A percentile compares a stretch with the other conserved stretches of the same genome.
phyloP scores from a whole-genome alignment of 2,888 invertebrate species.

The Drosophila mimetica region DNA sequence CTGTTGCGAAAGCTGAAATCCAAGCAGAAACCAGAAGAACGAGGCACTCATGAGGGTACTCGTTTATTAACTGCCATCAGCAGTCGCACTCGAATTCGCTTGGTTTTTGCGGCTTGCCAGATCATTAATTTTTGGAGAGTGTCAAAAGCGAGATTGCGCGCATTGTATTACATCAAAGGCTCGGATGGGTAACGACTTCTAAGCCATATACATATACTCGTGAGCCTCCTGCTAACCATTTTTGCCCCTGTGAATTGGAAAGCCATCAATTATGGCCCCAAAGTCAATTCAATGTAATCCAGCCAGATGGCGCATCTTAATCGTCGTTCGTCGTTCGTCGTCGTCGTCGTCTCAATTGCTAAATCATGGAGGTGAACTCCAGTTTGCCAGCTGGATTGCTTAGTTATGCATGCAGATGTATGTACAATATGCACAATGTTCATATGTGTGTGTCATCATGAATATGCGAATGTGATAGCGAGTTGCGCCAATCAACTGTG shows the following conservation, averaged over 20 bases:
- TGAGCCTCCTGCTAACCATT: slow-evolving; percentile 17
- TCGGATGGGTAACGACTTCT: slow-evolving; percentile 11
- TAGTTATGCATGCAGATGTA: slow-evolving; percentile 75
- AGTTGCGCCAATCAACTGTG: slow-evolving; percentile 45
- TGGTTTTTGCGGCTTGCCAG: slow-evolving; percentile 49
- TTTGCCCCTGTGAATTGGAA: slow-evolving; percentile 38
- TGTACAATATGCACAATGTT: slow-evolving; percentile 49
- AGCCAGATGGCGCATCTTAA: slow-evolving; percentile 59
- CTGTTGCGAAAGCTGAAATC: not conserved
- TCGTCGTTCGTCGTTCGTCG: slow-evolving; percentile 31
- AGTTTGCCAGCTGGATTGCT: slow-evolving; percentile 35
- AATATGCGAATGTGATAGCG: slow-evolving; percentile 63
- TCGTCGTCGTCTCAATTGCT: slow-evolving; percentile 50
- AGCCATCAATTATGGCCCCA: slow-evolving; percentile 64
- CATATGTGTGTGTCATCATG: slow-evolving; percentile 58
- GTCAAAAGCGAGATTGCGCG: slow-evolving; percentile 51
- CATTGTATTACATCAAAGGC: slow-evolving; percentile 59
- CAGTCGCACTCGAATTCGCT: slow-evolving; percentile 26
- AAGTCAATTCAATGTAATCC: slow-evolving; percentile 70
- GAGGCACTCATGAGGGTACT: slow-evolving; percentile 27
- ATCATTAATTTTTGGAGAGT: slow-evolving; percentile 70
- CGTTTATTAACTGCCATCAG: slow-evolving; percentile 39
- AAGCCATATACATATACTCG: not conserved
- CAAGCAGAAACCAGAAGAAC: slow-evolving; percentile 5
- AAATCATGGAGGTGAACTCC: slow-evolving; percentile 41